Conservation (phyloP, 2,888 invertebrate genomes). For the Iselma pallidipennis region DNA sequence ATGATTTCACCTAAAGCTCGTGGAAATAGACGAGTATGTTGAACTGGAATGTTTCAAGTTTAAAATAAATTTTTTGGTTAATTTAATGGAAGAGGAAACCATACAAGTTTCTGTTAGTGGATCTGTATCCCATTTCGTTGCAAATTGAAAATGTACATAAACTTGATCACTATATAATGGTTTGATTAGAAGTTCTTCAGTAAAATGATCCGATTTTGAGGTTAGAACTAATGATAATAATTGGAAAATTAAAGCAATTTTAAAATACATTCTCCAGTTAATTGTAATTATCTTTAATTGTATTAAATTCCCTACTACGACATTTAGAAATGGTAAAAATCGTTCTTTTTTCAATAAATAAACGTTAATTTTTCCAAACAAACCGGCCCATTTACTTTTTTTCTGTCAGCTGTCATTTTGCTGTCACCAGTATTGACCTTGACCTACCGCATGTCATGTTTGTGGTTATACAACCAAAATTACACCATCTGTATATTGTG, state of each 20-base stretch:
- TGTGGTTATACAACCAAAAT: too few species aligned
- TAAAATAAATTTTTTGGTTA: slow-evolving; percentile 18
- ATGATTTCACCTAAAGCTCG: slow-evolving; percentile 88
- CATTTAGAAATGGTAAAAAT: too few species aligned
- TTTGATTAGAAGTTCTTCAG: slow-evolving; percentile 87
- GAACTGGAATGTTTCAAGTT: slow-evolving; percentile 69
- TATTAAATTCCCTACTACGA: too few species aligned
- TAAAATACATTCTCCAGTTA: background rate
- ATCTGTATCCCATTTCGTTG: slow-evolving; percentile 73
- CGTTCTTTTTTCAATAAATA: too few species aligned
- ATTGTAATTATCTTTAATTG: too few species aligned
- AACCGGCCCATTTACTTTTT: too few species aligned
- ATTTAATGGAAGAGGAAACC: slow-evolving; percentile 38
- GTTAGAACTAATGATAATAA: slow-evolving; percentile 14
- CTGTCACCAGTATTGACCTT: too few species aligned
- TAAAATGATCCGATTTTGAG: slow-evolving; percentile 66
- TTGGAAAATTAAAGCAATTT: slow-evolving; percentile 12
- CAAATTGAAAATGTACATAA: slow-evolving; percentile 90
- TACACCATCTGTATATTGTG: too few species aligned
- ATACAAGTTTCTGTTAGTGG: slow-evolving; percentile 63
- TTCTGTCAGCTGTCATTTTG: too few species aligned
- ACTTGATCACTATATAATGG: slow-evolving; percentile 83
- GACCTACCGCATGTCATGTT: too few species aligned
- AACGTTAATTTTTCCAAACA: too few species aligned
- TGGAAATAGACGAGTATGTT: slow-evolving; percentile 86